Base-by-base conservation (phyloP, 2,888 invertebrate genomes). In the Tanytarsus gracilentus region DNA sequence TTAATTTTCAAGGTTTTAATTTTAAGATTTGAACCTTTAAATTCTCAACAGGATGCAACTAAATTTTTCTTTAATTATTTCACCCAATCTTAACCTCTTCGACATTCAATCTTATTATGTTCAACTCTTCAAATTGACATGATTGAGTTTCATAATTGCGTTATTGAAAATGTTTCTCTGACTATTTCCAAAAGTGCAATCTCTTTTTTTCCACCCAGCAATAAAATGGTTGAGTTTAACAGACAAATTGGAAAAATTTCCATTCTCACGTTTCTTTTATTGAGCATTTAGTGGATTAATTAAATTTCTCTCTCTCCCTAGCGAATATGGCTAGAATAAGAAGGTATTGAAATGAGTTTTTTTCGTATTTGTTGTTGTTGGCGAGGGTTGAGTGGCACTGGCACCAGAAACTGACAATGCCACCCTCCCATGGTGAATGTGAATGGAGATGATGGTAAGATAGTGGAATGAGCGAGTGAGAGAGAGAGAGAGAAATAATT, bases 271-370 rank as follows among this genome's bases (percentile, higher is more conserved):
- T 50, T 59, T 49, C 60, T 50, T 48, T 60, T 60, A 60, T 60
- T 60, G 36, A 36, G 60, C 50, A 60, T 60, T 60, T 60, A 60
- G 60, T 60, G 60, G 60, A 60, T 60, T 60, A 60, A 60, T 60
- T 60, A 60, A 60, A 60, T 60, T 60, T 60, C 49, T 48, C n/a
- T n/a, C n/a, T n/a, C n/a, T n/a, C n/a, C n/a, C n/a, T n/a, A n/a
- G n/a, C n/a, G n/a, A n/a, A n/a, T n/a, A n/a, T n/a, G n/a, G n/a
- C n/a, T n/a, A n/a, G n/a, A n/a, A n/a, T n/a, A n/a, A n/a, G n/a
- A n/a, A n/a, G n/a, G n/a, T n/a, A n/a, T n/a, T n/a, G n/a, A n/a
- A n/a, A n/a, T n/a, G n/a, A n/a, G n/a, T n/a, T n/a, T n/a, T n/a
- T n/a, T n/a, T n/a, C n/a, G n/a, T n/a, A n/a, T n/a, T n/a, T n/a